Evolutionary conservation across 1,140 invertebrate genomes (phyloP), one percentile per base, ranked within the genome.

Genomic region (Belonocnema kinseyi): DNA sequence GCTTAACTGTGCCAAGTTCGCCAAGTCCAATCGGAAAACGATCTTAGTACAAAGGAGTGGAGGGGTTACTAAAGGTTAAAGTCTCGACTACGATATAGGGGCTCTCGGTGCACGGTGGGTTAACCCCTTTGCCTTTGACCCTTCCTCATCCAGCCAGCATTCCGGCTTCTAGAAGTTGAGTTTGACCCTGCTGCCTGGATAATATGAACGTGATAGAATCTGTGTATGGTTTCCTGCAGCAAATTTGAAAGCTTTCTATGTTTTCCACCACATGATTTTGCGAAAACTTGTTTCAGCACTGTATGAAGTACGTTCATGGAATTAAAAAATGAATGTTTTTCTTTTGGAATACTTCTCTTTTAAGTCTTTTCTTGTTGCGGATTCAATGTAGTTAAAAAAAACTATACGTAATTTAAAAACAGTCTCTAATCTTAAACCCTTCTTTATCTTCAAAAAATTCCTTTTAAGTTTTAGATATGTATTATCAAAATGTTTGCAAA

Each of bases 31-130:
- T 79, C 74, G 71, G 72, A 26, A 50, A 74, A 54, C 50, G 66
- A 79, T 79, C 78, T 79, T 13, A 52, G 70, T 21, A 74, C 78
- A 79, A 73, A 79, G 56, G 78, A 76, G 51, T 40, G 46, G 56
- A 71, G 51, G 53, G 74, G 74, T 76, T 58, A 73, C 50, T 26
- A 52, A 75, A 76, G 75, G 78, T 76, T 79, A 75, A 74, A 72
- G 54, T 72, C 75, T 79, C 72, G 53, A 76, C 56, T 71, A 50
- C 77, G 66, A 75, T 72, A 76, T 78, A 78, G 73, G 52, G 77
- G 73, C 61, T 78, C 71, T 19, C 72, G 58, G 50, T 46, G 73
- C 53, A 50, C 16, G 19, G 54, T 66, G 54, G 54, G 53, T 50
- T 73, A 77, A 53, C 77, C 56, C 26, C 52, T 46, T 58, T 51